A percentile compares a stretch with the other conserved stretches of the same genome.
Conservation (phyloP, 2,888 invertebrate species). For the Thymelicus lineola region DNA sequence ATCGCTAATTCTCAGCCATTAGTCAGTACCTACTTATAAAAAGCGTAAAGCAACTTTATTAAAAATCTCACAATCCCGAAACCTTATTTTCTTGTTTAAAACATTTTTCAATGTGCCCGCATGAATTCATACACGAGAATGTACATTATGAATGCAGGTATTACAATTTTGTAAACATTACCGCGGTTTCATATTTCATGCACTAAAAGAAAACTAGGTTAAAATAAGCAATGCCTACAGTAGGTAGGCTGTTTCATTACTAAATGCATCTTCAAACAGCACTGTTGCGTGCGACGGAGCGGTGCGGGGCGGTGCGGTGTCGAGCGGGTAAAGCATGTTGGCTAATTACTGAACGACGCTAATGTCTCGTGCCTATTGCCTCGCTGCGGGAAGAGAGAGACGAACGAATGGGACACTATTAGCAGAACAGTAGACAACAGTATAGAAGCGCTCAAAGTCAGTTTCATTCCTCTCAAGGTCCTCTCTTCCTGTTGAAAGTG, state of each 20-base stretch:
- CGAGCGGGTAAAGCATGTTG: constrained; percentile 5
- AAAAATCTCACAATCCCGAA: constrained; percentile 24
- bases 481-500: no score
- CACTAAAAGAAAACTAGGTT: constrained; percentile 37
- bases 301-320: neutral
- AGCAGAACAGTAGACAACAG: no score
- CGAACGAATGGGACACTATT: neutral
- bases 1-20: neutral
- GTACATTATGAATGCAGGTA: constrained; percentile 36
- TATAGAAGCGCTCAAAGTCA: no score
- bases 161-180: constrained; percentile 37
- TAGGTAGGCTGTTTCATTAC: constrained; percentile 34
- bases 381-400: constrained; percentile 4
- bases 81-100: constrained; percentile 32
- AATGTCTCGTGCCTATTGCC: constrained; percentile 1
- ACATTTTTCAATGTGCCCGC: constrained; percentile 24
- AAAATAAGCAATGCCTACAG: constrained; percentile 32
- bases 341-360: constrained; percentile 35
- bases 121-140: constrained; percentile 29
- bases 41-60: constrained; percentile 20
- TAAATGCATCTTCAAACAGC: constrained; percentile 37
- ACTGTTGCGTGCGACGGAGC: neutral
- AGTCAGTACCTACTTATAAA: neutral
- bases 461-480: no score
- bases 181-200: constrained; percentile 37